Conservation (phyloP, 2,113 vertebrate species). For the Orientallactaga bullata region DNA sequence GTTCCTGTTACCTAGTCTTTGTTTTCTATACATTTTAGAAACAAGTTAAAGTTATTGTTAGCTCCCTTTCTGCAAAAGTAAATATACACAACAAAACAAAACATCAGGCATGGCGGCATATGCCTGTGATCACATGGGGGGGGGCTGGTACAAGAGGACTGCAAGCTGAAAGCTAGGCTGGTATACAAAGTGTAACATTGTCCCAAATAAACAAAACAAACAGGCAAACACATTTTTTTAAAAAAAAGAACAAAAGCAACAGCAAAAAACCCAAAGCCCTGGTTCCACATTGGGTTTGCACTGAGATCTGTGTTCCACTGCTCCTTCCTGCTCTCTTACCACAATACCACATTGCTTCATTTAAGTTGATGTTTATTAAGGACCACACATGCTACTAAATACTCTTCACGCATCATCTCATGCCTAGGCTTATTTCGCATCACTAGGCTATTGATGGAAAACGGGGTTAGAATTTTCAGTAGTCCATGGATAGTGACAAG, state of each 20-base stretch:
- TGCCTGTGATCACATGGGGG: neutral
- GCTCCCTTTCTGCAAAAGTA: neutral
- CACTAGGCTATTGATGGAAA: conserved; percentile 2
- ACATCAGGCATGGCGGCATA: neutral
- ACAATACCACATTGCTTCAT: neutral
- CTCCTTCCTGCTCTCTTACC: neutral
- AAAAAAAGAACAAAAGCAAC: neutral
- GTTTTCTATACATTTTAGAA: neutral
- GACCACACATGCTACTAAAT: neutral
- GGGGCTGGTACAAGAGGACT: neutral
- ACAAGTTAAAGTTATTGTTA: conserved; percentile 42
- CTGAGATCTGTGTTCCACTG: neutral
- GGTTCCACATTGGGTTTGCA: neutral
- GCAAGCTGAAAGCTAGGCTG: neutral
- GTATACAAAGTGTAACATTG: neutral
- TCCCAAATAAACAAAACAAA: neutral
- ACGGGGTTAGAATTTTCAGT: neutral
- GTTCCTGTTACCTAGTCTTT: neutral
- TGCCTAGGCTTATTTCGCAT: neutral
- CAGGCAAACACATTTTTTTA: neutral
- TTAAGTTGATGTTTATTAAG: neutral
- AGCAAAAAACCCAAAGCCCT: neutral
- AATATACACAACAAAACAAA: neutral
- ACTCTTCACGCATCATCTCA: neutral
- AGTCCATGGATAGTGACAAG: neutral